Evolutionary conservation across 2,888 invertebrate genomes (phyloP).

Genomic region (Trichogramma evanescens): DNA sequence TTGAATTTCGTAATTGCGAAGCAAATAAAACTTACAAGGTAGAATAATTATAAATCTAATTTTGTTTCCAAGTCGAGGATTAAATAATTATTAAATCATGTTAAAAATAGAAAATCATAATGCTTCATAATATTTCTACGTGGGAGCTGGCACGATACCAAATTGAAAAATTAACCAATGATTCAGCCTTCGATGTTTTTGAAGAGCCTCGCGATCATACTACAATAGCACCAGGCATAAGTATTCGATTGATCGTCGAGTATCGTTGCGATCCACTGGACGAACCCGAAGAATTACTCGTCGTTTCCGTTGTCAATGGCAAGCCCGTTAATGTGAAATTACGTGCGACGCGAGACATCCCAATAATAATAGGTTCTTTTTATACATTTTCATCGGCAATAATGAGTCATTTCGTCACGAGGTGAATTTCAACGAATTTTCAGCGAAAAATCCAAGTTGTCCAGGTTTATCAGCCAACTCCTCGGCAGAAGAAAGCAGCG

Average conservation of each 20-base stretch:
- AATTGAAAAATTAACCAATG: slow-evolving; percentile 31
- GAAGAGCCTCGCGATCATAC: background rate
- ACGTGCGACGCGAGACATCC: slow-evolving; percentile 39
- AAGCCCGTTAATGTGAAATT: slow-evolving; percentile 33
- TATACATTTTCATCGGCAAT: no score
- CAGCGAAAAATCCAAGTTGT: no score
- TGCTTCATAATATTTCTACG: background rate
- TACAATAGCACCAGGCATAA: slow-evolving; percentile 46
- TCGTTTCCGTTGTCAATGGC: slow-evolving; percentile 39
- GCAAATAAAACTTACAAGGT: slow-evolving; percentile 39
- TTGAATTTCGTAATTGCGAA: slow-evolving; percentile 44
- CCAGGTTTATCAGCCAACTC: no score
- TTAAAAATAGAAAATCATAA: background rate
- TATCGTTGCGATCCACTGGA: slow-evolving; percentile 39
- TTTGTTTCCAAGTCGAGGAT: background rate
- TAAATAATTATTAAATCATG: background rate
- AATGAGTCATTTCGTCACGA: background rate
- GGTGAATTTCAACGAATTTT: no score
- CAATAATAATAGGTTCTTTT: slow-evolving; percentile 37
- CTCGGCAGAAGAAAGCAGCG: no score
- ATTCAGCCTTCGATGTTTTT: slow-evolving; percentile 14
- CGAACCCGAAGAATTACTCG: slow-evolving; percentile 37
- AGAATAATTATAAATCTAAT: background rate
- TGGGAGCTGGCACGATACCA: slow-evolving; percentile 34
- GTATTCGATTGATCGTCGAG: slow-evolving; percentile 34